Evolutionary conservation across 2,888 invertebrate species (phyloP).

Genomic region (Sturmia bella): DNA sequence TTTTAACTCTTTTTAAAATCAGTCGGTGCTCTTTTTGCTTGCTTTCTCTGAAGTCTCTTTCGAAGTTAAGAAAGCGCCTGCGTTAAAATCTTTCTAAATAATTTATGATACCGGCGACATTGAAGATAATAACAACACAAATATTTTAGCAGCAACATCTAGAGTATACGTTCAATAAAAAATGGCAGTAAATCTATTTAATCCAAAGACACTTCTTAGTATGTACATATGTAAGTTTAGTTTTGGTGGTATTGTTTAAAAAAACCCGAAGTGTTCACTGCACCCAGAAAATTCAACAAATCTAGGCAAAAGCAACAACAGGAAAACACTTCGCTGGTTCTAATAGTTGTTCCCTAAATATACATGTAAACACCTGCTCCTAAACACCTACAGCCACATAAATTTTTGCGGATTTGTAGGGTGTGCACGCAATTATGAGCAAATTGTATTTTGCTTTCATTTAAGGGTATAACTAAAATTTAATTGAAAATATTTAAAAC

Average conservation of each 20-base stretch:
- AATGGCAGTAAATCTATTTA: slow-evolving; percentile 18
- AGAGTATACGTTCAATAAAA: slow-evolving; percentile 5
- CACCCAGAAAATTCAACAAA: slow-evolving; percentile 44
- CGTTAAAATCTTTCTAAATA: slow-evolving; percentile 63
- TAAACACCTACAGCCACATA: background rate
- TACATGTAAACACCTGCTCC: background rate
- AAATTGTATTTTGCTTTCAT: background rate
- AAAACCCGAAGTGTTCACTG: slow-evolving; percentile 47
- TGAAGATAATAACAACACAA: slow-evolving; percentile 64
- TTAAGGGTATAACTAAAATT: slow-evolving; percentile 1
- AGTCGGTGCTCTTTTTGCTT: background rate
- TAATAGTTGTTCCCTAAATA: slow-evolving; percentile 13
- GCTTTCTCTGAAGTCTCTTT: slow-evolving; percentile 11
- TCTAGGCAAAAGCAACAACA: slow-evolving; percentile 2
- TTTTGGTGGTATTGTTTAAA: background rate
- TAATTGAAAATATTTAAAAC: slow-evolving; percentile 4
- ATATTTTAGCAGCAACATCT: slow-evolving; percentile 10
- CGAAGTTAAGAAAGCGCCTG: slow-evolving; percentile 48
- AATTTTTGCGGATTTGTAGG: background rate
- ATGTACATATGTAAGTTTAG: background rate
- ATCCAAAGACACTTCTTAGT: background rate
- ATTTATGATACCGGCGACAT: slow-evolving; percentile 74
- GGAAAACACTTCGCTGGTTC: slow-evolving; percentile 21
- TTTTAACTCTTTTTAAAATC: background rate
- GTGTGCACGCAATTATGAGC: background rate